phyloP scores from a whole-genome alignment of 2,797 vertebrate genomes.

The Muscicapa comitata region DNA sequence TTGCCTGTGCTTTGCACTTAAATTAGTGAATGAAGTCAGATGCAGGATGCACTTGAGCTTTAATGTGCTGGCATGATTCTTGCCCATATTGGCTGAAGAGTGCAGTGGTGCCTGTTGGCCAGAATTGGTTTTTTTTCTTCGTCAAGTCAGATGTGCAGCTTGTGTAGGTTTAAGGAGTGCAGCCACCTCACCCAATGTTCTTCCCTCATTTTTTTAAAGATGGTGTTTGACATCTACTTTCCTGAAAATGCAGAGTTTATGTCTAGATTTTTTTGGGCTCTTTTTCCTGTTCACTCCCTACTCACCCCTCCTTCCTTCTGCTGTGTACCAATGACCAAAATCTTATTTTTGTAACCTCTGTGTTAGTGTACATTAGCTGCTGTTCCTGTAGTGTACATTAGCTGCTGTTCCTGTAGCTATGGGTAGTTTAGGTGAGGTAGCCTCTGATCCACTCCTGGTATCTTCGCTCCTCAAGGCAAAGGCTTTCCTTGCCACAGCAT shows the following conservation, averaged over 20 bases:
- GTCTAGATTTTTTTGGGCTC: neutral
- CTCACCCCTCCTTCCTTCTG: neutral
- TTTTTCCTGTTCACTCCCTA: neutral
- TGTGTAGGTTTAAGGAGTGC: neutral
- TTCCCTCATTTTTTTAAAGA: neutral
- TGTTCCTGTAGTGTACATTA: neutral
- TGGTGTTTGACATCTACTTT: neutral
- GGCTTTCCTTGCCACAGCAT: neutral
- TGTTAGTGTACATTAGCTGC: neutral
- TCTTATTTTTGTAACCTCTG: neutral
- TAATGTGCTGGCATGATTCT: neutral
- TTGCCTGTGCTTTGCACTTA: neutral
- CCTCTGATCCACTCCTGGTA: neutral
- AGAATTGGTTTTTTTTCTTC: neutral
- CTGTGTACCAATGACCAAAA: neutral
- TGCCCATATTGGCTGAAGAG: neutral
- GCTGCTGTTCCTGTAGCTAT: neutral
- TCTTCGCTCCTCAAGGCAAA: neutral
- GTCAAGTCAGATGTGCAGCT: neutral
- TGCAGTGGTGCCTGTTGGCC: rapidly evolving
- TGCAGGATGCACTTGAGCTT: neutral
- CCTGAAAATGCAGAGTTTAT: neutral
- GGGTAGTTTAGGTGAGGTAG: neutral
- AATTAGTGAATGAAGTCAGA: neutral
- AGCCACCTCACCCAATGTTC: neutral